phyloP scores from a whole-genome alignment of 1,140 invertebrate genomes.

The Stegodyphus dumicola region DNA sequence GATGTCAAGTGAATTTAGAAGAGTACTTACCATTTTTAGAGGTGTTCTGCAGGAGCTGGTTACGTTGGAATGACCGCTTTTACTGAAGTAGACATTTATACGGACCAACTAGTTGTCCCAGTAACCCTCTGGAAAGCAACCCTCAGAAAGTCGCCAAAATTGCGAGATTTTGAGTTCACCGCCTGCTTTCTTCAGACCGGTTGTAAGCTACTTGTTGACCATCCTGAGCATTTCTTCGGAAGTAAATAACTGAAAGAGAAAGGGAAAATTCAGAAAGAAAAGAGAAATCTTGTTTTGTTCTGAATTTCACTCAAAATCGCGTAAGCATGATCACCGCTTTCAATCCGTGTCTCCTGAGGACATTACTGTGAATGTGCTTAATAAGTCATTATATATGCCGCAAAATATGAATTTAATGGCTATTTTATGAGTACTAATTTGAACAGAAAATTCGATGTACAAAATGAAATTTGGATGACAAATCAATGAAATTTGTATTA shows the following conservation, averaged over 20 bases:
- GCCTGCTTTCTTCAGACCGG: constrained; percentile 34
- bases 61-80: constrained; percentile 37
- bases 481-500: too few relatives aligned
- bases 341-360: too few relatives aligned
- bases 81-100: constrained; percentile 48
- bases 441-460: too few relatives aligned
- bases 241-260: constrained; percentile 20
- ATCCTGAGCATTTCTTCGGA: constrained; percentile 32
- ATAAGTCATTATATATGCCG: too few relatives aligned
- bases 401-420: too few relatives aligned
- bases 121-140: constrained; percentile 27
- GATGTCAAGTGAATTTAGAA: neutral
- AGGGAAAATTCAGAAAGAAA: constrained; percentile 7
- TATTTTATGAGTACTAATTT: too few relatives aligned
- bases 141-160: constrained; percentile 40
- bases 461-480: too few relatives aligned
- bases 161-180: constrained; percentile 22
- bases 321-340: too few relatives aligned
- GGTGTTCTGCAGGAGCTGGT: constrained; percentile 10
- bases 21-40: constrained; percentile 35
- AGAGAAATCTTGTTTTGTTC: constrained; percentile 41
- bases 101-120: constrained; percentile 36
- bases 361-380: too few relatives aligned
- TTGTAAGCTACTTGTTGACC: constrained; percentile 29
- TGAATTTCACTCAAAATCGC: neutral